Evolutionary conservation across 2,113 vertebrate species (phyloP).

Genomic region (Leucoraja erinaceus): DNA sequence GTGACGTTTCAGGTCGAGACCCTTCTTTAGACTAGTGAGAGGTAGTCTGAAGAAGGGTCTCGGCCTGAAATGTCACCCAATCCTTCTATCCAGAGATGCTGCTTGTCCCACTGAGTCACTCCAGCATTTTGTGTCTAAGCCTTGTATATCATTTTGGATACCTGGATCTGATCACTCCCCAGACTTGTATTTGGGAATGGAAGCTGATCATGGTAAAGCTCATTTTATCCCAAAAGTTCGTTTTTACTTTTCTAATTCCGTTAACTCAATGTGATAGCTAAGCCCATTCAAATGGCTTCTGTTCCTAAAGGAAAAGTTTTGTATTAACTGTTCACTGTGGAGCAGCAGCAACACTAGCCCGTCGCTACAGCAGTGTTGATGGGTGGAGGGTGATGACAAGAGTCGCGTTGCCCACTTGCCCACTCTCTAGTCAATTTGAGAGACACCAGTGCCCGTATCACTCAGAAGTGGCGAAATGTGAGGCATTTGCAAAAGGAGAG

Average conservation of each 20-base stretch:
- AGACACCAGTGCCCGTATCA: neutral
- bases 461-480: neutral
- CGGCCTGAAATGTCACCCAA: no score
- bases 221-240: neutral
- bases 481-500: neutral
- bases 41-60: no score
- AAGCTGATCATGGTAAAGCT: neutral
- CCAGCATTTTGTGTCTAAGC: no score
- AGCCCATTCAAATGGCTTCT: neutral
- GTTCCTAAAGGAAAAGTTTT: neutral
- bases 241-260: neutral
- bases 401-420: neutral
- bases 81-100: no score
- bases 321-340: neutral
- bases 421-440: neutral
- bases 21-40: no score
- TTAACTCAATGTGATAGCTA: no score
- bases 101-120: no score
- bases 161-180: neutral
- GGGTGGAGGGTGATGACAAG: neutral
- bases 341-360: neutral
- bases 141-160: neutral
- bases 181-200: neutral
- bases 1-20: no score
- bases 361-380: neutral